A percentile compares a stretch with the other conserved stretches of the same genome.
phyloP scores from a whole-genome alignment of 2,113 vertebrate genomes.

The Seriola quinqueradiata region DNA sequence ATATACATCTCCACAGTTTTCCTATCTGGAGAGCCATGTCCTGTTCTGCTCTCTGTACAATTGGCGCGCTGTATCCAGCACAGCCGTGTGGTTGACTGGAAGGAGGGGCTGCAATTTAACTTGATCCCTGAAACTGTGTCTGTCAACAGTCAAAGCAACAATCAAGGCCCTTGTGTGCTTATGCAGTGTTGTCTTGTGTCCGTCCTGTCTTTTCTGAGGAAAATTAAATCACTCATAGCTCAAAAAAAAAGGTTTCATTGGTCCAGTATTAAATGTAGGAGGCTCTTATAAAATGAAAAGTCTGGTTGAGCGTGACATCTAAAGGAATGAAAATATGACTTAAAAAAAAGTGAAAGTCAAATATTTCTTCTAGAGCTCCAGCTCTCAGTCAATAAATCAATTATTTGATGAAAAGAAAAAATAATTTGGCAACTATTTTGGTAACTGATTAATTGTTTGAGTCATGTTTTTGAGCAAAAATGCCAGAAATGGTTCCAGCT shows the following conservation, averaged over 20 bases:
- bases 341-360: no score
- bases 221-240: no score
- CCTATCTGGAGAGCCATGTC: background rate
- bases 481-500: background rate
- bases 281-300: no score
- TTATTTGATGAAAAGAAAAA: background rate
- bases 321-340: no score
- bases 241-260: no score
- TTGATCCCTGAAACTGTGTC: background rate
- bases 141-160: background rate
- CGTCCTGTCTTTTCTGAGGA: no score
- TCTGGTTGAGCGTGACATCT: no score
- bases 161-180: background rate
- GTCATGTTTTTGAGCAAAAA: background rate
- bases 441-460: no score
- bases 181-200: background rate
- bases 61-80: background rate
- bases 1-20: conserved; percentile 30
- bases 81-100: conserved; percentile 17
- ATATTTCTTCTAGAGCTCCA: no score
- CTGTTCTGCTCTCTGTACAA: background rate
- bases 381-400: background rate
- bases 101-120: background rate
- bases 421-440: no score
- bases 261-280: no score